Conservation (phyloP, 2,113 vertebrate genomes). For the Rafetus swinhoei region DNA sequence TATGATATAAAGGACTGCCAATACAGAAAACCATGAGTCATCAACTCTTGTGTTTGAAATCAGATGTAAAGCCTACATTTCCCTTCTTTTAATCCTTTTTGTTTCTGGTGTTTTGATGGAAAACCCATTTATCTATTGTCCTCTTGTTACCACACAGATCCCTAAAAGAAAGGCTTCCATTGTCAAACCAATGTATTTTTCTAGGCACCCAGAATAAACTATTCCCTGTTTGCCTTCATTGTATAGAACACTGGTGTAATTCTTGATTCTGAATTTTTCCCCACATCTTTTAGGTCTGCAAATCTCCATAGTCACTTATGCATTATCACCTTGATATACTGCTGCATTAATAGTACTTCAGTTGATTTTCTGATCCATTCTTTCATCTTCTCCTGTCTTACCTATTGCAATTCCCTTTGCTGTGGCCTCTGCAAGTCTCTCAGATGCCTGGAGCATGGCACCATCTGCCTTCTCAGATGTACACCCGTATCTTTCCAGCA, state of each 20-base stretch:
- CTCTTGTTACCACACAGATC: not conserved
- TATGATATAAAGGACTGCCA: not conserved
- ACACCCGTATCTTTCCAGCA: fast-evolving
- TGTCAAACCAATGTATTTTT: not conserved
- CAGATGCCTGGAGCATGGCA: not conserved
- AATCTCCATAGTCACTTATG: not conserved
- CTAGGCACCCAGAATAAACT: not conserved
- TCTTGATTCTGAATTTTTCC: not conserved
- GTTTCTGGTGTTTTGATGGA: slow-evolving; percentile 2
- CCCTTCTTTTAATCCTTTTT: not conserved
- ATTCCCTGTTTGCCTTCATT: fast-evolving
- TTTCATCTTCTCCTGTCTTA: not conserved
- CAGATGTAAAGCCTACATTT: slow-evolving; percentile 39
- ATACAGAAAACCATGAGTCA: not conserved
- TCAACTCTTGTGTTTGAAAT: not conserved
- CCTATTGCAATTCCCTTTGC: not conserved
- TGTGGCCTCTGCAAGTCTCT: not conserved
- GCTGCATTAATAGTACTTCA: not conserved
- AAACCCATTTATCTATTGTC: slow-evolving; percentile 10
- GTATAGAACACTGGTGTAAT: not conserved
- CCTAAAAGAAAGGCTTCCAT: not conserved
- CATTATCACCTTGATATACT: not conserved
- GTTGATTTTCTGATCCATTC: not conserved
- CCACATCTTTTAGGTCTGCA: not conserved
- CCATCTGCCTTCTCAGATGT: not conserved